Base-by-base conservation (phyloP, 2,113 vertebrate species). In the Pithys albifrons region DNA sequence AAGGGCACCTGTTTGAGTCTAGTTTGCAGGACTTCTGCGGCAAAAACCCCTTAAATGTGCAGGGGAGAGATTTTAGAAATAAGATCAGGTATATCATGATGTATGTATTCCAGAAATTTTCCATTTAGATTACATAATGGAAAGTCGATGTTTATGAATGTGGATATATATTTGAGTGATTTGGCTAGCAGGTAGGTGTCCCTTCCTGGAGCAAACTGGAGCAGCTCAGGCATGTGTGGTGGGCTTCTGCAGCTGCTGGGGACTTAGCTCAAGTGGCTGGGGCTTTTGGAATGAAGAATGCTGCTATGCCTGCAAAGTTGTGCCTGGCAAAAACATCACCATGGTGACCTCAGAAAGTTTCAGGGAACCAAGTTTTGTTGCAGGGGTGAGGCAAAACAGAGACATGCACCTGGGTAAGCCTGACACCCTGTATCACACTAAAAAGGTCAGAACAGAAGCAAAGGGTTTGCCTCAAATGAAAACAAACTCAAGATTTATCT, bases 101-200 rank as follows among this genome's bases (percentile, higher is more conserved):
- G 59, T 48, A 4, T n/a, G 10, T 19, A 12, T 80, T 90, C 39
- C 59, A 94, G 77, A 18, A 85, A 77, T 88, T 93, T 96, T 91
- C 79, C 59, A 43, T 41, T 61, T 48, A 27, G 64, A 27, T 83
- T 89, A 45, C 78, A 57, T 72, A 88, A 65, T 52, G 72, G 91
- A 75, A 92, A 83, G 27, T 72, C 2, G 0, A 8, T 85, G 54
- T 73, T 91, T 80, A 33, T 51, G 46, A 46, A 43, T 16, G 27
- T 78, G 7, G 4, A 35, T 89, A 51, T 71, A 15, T 55, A 31
- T 52, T 64, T 35, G 28, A 92, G 23, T 61, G 55, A 59, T 45
- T 20, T 65, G 90, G 24, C 31, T 71, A 23, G 61, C 19, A 80
- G 62, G 57, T 54, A 88, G 33, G 43, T 70, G 35, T 69, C 61